A percentile compares a stretch with the other conserved stretches of the same genome.
Conservation (phyloP, 2,888 invertebrate genomes). For the Patella pellucida region DNA sequence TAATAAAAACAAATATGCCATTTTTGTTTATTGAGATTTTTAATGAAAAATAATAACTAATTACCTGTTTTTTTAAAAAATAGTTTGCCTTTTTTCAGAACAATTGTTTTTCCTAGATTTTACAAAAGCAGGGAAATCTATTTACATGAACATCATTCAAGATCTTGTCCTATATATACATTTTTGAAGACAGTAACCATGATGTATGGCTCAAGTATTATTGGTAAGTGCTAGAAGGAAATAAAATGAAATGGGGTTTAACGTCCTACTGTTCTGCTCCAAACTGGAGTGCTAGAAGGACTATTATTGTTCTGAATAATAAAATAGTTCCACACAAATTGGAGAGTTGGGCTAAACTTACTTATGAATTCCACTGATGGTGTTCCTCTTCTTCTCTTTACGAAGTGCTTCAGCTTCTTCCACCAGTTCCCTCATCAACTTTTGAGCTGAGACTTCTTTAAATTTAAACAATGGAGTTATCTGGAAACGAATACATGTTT, state of each 20-base stretch:
- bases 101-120: too few relatives aligned
- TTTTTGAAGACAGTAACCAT: too few relatives aligned
- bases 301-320: too few relatives aligned
- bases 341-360: conserved; percentile 46
- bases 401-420: conserved; percentile 84
- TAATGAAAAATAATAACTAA: neutral
- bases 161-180: too few relatives aligned
- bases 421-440: conserved; percentile 79
- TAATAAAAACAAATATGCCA: conserved; percentile 26
- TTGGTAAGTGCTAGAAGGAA: too few relatives aligned
- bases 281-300: too few relatives aligned
- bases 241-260: too few relatives aligned
- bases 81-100: neutral
- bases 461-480: conserved; percentile 77
- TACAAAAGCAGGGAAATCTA: too few relatives aligned
- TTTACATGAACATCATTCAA: too few relatives aligned
- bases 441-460: conserved; percentile 77
- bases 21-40: neutral
- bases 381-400: conserved; percentile 86
- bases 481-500: conserved; percentile 43
- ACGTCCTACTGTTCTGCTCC: too few relatives aligned
- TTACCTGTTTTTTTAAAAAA: neutral
- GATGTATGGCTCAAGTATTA: too few relatives aligned
- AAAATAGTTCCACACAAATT: too few relatives aligned
- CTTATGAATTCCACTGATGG: conserved; percentile 87